Base-by-base conservation (phyloP, 2,888 invertebrate species). In the Cheilosia soror region DNA sequence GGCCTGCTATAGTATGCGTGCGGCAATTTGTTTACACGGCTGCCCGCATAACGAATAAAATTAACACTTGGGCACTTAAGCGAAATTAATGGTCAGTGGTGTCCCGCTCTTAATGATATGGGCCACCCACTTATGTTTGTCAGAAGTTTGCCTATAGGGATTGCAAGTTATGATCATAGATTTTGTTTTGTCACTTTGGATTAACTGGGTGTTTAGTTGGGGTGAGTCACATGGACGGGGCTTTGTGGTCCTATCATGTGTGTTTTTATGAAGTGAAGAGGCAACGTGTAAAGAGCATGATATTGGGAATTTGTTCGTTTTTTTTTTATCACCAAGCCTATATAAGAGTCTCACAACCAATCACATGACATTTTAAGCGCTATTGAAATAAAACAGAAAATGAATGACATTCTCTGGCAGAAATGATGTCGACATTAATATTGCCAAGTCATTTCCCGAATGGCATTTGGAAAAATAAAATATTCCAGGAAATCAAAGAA, bases 1-100 rank as follows among this genome's bases (percentile, higher is more conserved):
- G 2, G 47, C 55, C 29, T 72, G 37, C 11, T 9, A 4, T 37
- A 51, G 42, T 69, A 51, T 79, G 78, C 68, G 51, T 75, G 69
- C 33, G 57, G 60, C 76, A 80, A 85, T 85, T 80, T 80, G 85
- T 85, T 76, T 76, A 80, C 75, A 75, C 71, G 11, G 11, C 37
- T 42, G 57, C 80, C 75, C 76, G 80, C 76, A 79, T 76, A 80
- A 65, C 80, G 80, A 76, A 76, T 76, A 72, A 80, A 85, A 80
- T 85, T 85, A 85, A 85, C 85, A 85, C 80, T 65, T 75, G 25
- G 60, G 71, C 85, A 85, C 71, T 85, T 85, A 68, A 62, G 62
- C 66, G 55, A 80, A 85, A 85, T 80, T 80, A 76, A 85, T 85
- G 75, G 85, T 53, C 76, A 68, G 66, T 76, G 47, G 75, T 66